Evolutionary conservation across 1,140 invertebrate species (phyloP).

Genomic region (Dolichoris vasculosae): DNA sequence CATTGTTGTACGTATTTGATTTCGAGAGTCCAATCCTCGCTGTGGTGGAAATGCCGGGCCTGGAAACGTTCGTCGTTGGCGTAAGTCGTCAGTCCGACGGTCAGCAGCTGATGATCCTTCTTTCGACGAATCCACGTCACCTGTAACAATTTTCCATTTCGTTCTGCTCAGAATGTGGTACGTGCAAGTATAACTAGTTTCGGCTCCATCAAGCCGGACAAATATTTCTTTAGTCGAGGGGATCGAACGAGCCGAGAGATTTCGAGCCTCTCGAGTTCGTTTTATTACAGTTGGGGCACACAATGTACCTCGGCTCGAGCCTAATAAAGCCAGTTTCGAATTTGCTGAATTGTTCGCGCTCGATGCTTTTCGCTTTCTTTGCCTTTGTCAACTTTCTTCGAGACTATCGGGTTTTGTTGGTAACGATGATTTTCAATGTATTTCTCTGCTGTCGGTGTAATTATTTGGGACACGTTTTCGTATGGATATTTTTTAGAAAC

Average conservation of each 20-base stretch:
- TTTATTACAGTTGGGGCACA: not conserved
- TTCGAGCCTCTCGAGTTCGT: too few species aligned
- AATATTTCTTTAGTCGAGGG: conserved; percentile 29
- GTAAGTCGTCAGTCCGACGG: conserved; percentile 87
- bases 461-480: too few species aligned
- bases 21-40: conserved; percentile 91
- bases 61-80: conserved; percentile 91
- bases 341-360: not conserved
- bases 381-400: not conserved
- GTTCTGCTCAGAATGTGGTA: not conserved
- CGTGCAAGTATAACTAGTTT: not conserved
- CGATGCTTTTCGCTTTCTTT: not conserved
- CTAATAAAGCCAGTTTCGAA: conserved; percentile 3
- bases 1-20: conserved; percentile 87
- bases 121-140: conserved; percentile 87
- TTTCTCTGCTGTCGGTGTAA: too few species aligned
- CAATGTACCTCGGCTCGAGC: not conserved
- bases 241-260: too few species aligned
- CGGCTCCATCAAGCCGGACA: not conserved
- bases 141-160: conserved; percentile 69
- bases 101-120: conserved; percentile 84
- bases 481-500: too few species aligned
- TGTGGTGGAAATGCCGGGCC: conserved; percentile 87
- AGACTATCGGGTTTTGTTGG: not conserved
- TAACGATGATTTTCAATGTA: not conserved